A percentile compares a stretch with the other conserved stretches of the same genome.
Evolutionary conservation across 2,888 invertebrate genomes (phyloP).

Genomic region (Allygus modestus): DNA sequence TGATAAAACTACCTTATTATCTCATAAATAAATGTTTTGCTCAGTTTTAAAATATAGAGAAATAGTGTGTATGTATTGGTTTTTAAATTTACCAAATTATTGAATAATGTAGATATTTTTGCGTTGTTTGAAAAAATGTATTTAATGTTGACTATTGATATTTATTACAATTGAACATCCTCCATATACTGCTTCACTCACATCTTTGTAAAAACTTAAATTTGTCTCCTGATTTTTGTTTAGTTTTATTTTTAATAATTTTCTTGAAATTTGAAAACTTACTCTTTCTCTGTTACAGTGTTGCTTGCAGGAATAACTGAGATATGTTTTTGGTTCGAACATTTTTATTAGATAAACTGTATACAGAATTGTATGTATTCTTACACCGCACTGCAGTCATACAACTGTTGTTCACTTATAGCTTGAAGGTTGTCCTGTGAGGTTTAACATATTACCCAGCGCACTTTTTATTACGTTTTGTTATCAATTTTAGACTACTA

Average conservation of each 20-base stretch:
- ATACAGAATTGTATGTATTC: too few relatives aligned
- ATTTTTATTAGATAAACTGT: too few relatives aligned
- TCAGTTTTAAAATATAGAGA: not conserved
- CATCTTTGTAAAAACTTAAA: too few relatives aligned
- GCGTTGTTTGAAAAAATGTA: too few relatives aligned
- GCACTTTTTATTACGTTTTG: not conserved
- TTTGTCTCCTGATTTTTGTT: not conserved
- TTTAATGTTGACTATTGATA: too few relatives aligned
- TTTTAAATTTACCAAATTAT: not conserved
- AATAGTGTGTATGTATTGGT: not conserved
- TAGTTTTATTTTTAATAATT: not conserved
- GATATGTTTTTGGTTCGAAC: too few relatives aligned
- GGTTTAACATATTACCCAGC: conserved; percentile 27
- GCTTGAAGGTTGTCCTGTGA: not conserved
- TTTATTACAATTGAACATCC: too few relatives aligned
- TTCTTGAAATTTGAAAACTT: too few relatives aligned
- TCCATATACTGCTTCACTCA: too few relatives aligned
- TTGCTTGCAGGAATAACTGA: too few relatives aligned
- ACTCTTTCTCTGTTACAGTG: too few relatives aligned
- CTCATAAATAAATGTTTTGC: not conserved
- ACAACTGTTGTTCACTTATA: not conserved
- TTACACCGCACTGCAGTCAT: not conserved
- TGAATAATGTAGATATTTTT: too few relatives aligned
- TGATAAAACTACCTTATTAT: not conserved
- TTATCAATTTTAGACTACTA: not conserved